Evolutionary conservation across 64 coral and sea anemone genomes (phyloP).

Genomic region (Porites australiensis): DNA sequence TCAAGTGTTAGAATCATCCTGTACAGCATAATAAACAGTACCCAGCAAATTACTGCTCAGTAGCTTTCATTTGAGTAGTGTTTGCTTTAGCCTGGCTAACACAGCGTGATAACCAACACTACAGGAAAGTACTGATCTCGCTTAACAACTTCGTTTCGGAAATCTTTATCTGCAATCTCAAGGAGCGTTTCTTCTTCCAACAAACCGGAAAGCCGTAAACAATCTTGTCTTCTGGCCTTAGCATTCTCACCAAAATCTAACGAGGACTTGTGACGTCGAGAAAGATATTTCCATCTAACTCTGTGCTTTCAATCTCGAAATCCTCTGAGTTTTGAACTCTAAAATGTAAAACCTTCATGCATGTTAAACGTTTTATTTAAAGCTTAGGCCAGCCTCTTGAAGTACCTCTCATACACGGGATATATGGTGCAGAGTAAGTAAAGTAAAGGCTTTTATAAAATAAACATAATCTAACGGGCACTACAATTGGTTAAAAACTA

Average conservation of each 20-base stretch:
- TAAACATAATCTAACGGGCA: neutral
- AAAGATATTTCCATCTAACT: neutral
- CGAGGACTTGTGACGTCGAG: neutral
- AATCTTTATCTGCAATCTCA: neutral
- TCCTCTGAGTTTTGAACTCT: neutral
- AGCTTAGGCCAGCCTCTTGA: constrained; percentile 35
- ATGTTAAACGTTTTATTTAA: constrained; percentile 58
- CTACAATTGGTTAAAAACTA: neutral
- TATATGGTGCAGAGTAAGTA: constrained; percentile 37
- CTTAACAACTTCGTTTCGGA: too few species aligned
- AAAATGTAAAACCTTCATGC: neutral
- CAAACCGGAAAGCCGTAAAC: neutral
- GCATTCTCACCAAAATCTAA: neutral
- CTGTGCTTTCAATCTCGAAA: constrained; percentile 7
- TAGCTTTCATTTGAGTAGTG: too few species aligned
- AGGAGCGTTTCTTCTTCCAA: neutral
- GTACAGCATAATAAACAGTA: too few species aligned
- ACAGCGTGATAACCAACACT: too few species aligned
- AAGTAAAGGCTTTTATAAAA: constrained; percentile 15
- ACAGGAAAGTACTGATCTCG: too few species aligned
- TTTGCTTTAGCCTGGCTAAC: too few species aligned
- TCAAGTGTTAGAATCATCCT: too few species aligned
- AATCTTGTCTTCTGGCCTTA: neutral
- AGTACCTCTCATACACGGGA: constrained; percentile 21
- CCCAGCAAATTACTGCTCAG: too few species aligned